Evolutionary conservation across 2,888 invertebrate genomes (phyloP).

Genomic region (Apamea sordens): DNA sequence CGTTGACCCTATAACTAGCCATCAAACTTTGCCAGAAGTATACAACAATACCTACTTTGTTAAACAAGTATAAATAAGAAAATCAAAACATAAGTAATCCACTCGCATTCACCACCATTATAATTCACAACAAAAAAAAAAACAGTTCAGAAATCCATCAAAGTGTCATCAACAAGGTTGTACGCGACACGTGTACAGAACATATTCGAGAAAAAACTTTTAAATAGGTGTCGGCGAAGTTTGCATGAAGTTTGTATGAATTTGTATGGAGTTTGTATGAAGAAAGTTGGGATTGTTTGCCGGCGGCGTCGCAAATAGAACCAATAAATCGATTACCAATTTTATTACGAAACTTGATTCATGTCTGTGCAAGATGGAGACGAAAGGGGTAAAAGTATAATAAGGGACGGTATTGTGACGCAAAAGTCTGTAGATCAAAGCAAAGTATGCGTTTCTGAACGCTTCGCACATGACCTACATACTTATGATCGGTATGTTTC

Average conservation of each 20-base stretch:
- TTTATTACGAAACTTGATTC: slow-evolving; percentile 64
- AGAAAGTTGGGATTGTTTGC: slow-evolving; percentile 67
- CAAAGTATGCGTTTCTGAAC: background rate
- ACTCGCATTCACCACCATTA: slow-evolving; percentile 60
- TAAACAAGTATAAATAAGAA: slow-evolving; percentile 23
- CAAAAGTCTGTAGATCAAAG: background rate
- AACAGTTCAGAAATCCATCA: slow-evolving; percentile 81
- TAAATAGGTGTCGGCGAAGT: slow-evolving; percentile 76
- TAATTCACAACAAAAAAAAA: slow-evolving; percentile 70
- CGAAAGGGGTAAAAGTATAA: background rate
- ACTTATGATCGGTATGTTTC: slow-evolving; percentile 9
- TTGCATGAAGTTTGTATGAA: slow-evolving; percentile 71
- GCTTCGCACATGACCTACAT: background rate
- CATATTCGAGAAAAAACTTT: slow-evolving; percentile 70
- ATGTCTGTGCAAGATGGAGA: slow-evolving; percentile 29
- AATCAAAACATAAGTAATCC: slow-evolving; percentile 32
- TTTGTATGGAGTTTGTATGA: slow-evolving; percentile 71
- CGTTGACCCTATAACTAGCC: background rate
- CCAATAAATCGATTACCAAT: slow-evolving; percentile 68
- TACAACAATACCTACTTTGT: background rate
- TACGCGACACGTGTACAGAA: slow-evolving; percentile 76
- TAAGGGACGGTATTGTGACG: background rate
- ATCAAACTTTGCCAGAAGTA: background rate
- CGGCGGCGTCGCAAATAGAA: slow-evolving; percentile 57
- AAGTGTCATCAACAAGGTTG: slow-evolving; percentile 81